Evolutionary conservation across 37 sponge, comb jelly and placozoan species (phyloP), one percentile per base, ranked within the genome.

Genomic region (Crambe crambe): DNA sequence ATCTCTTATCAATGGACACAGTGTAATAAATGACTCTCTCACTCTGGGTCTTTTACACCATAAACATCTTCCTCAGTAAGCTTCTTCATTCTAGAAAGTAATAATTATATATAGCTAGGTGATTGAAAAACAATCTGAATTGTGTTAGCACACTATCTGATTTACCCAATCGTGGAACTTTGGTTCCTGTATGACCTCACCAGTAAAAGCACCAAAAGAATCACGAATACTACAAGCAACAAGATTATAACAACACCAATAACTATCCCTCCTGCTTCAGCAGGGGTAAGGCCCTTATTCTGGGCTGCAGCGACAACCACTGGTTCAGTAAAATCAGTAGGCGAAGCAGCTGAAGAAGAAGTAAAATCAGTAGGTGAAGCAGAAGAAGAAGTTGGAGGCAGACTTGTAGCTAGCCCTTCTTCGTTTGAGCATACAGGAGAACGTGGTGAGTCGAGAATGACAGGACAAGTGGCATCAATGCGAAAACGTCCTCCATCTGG

Each of bases 351-450:
- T 9, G 38, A 20, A 20, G 69, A 36, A 8, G 69, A 37, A 36
- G 69, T 20, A 6, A 10, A 9, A 8, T 17, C 18, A 6, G 69
- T 15, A 12, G 51, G 69, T 32, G 69, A 23, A 39, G 47, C 22
- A 29, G 51, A 39, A 6, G 54, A 22, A 72, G 54, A 22, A 25
- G 73, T 20, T 30, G 8, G 4, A 2, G 63, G 22, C 15, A 35
- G 43, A 56, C 12, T 1, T 0, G 68, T 29, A 10, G 68, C 21
- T 26, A 30, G 1, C 2, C 25, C 10, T 2, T 2, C 66, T 12
- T 31, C 66, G 17, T 17, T 6, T 2, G 34, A 2, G 68, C 83
- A 82, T 39, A 61, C 83, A 34, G 83, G 75, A 47, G 62, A 63
- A 47, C 15, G 9, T 23, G 37, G 67, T 22, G 36, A 61, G 30